These are phyloP conservation scores for Propsilocerus akamusi DNA, from an alignment of 1,140 invertebrate species.

Conservation along the genomic window DNA sequence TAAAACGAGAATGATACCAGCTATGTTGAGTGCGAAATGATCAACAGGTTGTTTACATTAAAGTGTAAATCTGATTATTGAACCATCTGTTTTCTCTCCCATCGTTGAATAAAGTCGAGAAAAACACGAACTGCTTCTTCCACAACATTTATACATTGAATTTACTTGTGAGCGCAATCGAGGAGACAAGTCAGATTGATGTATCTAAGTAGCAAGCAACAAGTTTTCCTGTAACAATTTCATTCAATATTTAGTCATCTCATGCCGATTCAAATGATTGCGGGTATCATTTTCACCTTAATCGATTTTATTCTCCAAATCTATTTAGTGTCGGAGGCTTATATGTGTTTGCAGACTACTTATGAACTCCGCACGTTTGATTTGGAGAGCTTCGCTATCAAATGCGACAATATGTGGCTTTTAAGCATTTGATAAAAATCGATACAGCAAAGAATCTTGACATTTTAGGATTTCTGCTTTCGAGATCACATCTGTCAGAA, in stretches of 20 bases:
- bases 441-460: not conserved
- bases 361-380: not conserved
- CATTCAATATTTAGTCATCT: not conserved
- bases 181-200: not conserved
- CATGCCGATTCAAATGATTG: not conserved
- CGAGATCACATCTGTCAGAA: not conserved
- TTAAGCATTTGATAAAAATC: not conserved
- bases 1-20: not conserved
- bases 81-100: not conserved
- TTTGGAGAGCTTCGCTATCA: constrained; percentile 1
- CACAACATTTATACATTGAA: not conserved
- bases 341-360: not conserved
- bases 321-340: not conserved
- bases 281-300: not conserved
- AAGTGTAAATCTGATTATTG: not conserved
- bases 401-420: not conserved
- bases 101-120: not conserved
- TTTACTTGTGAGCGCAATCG: not conserved
- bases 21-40: not conserved
- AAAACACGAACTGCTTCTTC: not conserved
- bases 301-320: not conserved
- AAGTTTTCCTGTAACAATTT: too few species aligned
- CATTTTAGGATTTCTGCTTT: not conserved
- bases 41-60: not conserved
- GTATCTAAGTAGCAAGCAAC: too few species aligned